Base-by-base conservation (phyloP, 2,888 invertebrate species). In the Melieria picta region DNA sequence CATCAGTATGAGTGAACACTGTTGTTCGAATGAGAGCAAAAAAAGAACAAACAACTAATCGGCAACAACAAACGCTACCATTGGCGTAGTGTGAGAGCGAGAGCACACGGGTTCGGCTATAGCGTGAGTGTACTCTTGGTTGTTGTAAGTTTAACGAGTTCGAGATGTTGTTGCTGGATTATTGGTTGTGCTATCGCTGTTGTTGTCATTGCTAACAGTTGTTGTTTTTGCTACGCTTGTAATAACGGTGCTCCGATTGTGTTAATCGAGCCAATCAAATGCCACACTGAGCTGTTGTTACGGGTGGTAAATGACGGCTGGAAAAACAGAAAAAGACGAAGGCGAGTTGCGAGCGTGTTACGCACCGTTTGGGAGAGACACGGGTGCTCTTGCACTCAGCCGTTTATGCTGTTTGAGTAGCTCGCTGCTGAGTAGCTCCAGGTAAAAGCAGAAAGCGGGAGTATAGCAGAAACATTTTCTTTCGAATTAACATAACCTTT, bases 231-330 rank as follows among this genome's bases (percentile, higher is more conserved):
- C 71, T 62, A 72, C 73, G 50, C 80, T 81, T 78, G 80, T 79
- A 80, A 78, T 80, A 83, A 83, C 82, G 81, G 80, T 83, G 83
- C 80, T 83, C 82, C 82, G 82, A 80, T 83, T 82, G 81, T 79
- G 80, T 80, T 82, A 83, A 82, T 82, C 81, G 81, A 82, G 82
- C 82, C 83, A 83, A 84, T 83, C 82, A 83, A 83, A 82, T 82
- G 77, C 78, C 78, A 77, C 76, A 81, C 69, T 73, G 72, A 75
- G 72, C 71, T 69, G 52, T 67, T 66, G 66, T 64, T 65, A 67
- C 71, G 77, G 61, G 74, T 42, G 61, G 47, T 7, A 62, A 46
- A 57, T 48, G 65, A 57, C 57, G 46, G 62, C 52, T 7, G 52
- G 55, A 45, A 45, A 45, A 58, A 16, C 10, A 7, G 42, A 43